These are phyloP conservation scores for Sturnus vulgaris DNA, from an alignment of 2,113 vertebrate genomes.

Conservation along the genomic window DNA sequence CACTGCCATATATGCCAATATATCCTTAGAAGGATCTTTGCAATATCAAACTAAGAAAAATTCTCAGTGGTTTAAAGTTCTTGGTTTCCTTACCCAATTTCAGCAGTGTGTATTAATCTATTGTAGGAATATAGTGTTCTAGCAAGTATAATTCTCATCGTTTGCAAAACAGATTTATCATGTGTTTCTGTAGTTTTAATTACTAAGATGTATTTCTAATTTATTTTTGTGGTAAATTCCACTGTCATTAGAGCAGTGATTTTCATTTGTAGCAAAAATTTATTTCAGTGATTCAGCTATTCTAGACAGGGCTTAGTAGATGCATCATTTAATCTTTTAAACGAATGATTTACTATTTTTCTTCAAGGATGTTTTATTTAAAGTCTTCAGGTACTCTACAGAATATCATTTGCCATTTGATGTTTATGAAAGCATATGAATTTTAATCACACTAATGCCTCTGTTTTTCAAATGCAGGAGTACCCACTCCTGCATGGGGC, in stretches of 20 bases:
- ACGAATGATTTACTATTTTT: conserved; percentile 18
- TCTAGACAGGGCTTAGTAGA: conserved; percentile 5
- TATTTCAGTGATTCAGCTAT: conserved; percentile 19
- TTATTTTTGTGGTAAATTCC: conserved; percentile 25
- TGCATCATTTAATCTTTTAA: background rate
- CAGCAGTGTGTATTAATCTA: background rate
- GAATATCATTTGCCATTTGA: conserved; percentile 8
- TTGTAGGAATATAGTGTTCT: background rate
- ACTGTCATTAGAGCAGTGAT: background rate
- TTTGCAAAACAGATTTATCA: background rate
- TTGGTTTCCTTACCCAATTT: background rate
- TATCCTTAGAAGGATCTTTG: background rate
- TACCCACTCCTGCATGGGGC: background rate
- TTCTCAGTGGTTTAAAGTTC: background rate
- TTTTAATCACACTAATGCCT: background rate
- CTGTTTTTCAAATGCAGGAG: background rate
- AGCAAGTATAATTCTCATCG: background rate
- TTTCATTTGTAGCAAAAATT: conserved; percentile 1
- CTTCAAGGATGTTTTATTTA: background rate
- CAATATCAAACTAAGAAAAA: background rate
- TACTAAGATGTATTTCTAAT: background rate
- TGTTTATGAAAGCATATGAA: background rate
- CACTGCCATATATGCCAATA: background rate
- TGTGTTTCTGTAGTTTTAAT: conserved; percentile 27
- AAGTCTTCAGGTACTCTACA: background rate